Percentiles rank a stretch among this genome's conserved stretches.
Conservation (phyloP, 1,140 invertebrate genomes). For the Trialeurodes vaporariorum region DNA sequence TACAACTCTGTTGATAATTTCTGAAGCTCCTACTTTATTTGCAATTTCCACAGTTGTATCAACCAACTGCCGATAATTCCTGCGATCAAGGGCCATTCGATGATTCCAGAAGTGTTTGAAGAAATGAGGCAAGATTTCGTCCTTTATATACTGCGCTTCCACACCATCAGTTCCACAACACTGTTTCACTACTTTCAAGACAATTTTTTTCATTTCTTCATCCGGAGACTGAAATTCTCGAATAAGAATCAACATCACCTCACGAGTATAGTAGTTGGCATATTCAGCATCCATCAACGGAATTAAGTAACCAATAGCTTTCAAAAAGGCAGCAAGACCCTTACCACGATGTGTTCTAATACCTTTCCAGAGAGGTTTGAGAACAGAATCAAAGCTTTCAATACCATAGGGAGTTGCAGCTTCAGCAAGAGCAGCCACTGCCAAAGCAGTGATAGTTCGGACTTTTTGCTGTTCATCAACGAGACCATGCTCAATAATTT, state of each 20-base stretch:
- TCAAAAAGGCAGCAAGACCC: slow-evolving; percentile 96
- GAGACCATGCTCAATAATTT: slow-evolving; percentile 97
- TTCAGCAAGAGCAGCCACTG: slow-evolving; percentile 94
- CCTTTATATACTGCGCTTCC: slow-evolving; percentile 97
- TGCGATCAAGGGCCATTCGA: slow-evolving; percentile 93
- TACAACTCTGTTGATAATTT: slow-evolving; percentile 97
- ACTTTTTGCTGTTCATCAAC: slow-evolving; percentile 83
- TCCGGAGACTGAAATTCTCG: slow-evolving; percentile 99
- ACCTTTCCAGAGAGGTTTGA: slow-evolving; percentile 99
- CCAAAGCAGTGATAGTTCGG: slow-evolving; percentile 94
- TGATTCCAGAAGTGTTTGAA: slow-evolving; percentile 99
- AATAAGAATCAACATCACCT: slow-evolving; percentile 99
- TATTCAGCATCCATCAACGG: slow-evolving; percentile 99
- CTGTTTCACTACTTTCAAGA: slow-evolving; percentile 98
- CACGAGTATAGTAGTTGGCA: slow-evolving; percentile 97
- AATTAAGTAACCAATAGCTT: slow-evolving; percentile 98
- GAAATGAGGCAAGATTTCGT: slow-evolving; percentile 97
- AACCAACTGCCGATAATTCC: slow-evolving; percentile 94
- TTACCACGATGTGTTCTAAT: slow-evolving; percentile 96
- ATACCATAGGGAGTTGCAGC: slow-evolving; percentile 99
- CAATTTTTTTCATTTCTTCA: slow-evolving; percentile 99
- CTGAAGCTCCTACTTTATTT: slow-evolving; percentile 96
- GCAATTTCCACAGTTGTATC: slow-evolving; percentile 99
- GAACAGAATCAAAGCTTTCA: slow-evolving; percentile 97
- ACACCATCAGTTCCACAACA: slow-evolving; percentile 99